Percentiles rank a stretch among this genome's conserved stretches.
phyloP scores from a whole-genome alignment of 2,888 invertebrate species.

The Drosophila barbarae region DNA sequence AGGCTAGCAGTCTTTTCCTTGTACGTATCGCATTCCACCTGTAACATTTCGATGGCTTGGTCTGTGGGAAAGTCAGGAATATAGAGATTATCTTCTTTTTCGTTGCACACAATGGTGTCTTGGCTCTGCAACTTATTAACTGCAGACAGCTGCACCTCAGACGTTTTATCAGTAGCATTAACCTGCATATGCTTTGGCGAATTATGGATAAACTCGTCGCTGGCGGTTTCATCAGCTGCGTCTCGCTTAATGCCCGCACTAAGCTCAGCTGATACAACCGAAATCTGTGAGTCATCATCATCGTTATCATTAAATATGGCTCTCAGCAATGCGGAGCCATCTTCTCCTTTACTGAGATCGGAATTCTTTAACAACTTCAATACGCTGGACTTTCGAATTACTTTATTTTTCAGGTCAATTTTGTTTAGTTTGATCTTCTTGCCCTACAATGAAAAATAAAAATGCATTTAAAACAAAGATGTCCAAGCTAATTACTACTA shows the following conservation, averaged over 20 bases:
- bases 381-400: constrained; percentile 67
- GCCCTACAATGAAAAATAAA: constrained; percentile 18
- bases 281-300: constrained; percentile 36
- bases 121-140: constrained; percentile 48
- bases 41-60: constrained; percentile 73
- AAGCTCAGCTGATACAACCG: constrained; percentile 17
- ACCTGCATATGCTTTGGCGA: constrained; percentile 37
- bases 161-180: constrained; percentile 41
- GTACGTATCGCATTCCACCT: constrained; percentile 71
- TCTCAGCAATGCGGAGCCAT: constrained; percentile 76
- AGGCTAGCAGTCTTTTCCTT: constrained; percentile 64
- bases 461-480: not conserved
- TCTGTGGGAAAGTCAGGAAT: constrained; percentile 39
- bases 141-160: constrained; percentile 10
- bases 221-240: constrained; percentile 37
- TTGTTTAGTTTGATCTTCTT: constrained; percentile 48
- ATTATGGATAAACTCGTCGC: constrained; percentile 50
- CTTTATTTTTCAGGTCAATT: constrained; percentile 46
- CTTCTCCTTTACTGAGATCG: constrained; percentile 77
- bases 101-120: constrained; percentile 42
- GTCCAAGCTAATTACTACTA: not conserved
- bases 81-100: not conserved
- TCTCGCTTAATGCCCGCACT: constrained; percentile 29
- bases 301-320: constrained; percentile 77
- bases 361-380: constrained; percentile 78